A percentile compares a stretch with the other conserved stretches of the same genome.
These are phyloP conservation scores for Scyliorhinus canicula DNA, from an alignment of 2,797 vertebrate species.

Conservation along the genomic window DNA sequence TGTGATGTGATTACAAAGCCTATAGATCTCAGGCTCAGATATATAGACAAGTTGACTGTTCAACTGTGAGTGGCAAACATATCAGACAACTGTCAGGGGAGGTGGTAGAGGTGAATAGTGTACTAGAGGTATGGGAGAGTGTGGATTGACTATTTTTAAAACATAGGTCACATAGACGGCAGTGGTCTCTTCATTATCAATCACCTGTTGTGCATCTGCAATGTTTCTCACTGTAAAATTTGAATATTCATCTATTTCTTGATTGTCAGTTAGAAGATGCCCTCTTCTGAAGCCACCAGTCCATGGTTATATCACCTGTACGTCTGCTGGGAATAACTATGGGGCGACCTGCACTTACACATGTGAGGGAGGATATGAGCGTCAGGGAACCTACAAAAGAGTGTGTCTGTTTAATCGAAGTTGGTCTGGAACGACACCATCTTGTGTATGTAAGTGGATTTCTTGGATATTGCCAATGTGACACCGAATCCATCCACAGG, in stretches of 20 bases:
- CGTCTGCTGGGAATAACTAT: constrained; percentile 77
- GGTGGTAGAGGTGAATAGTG: not conserved
- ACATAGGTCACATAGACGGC: not conserved
- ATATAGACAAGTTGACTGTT: not conserved
- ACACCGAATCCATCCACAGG: not conserved
- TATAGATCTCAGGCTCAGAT: too few species aligned
- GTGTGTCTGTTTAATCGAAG: constrained; percentile 77
- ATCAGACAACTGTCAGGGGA: not conserved
- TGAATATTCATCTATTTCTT: not conserved
- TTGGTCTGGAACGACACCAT: constrained; percentile 70
- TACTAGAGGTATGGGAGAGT: not conserved
- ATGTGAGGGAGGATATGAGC: constrained; percentile 80
- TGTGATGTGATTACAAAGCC: not conserved
- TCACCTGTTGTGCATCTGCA: not conserved
- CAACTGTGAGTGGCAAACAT: not conserved
- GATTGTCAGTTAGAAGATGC: constrained; percentile 67
- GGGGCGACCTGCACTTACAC: constrained; percentile 81
- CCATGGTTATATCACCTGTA: constrained; percentile 79
- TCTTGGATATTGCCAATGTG: not conserved
- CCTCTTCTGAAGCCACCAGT: constrained; percentile 65
- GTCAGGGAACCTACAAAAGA: constrained; percentile 60
- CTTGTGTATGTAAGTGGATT: constrained; percentile 61
- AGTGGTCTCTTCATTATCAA: not conserved
- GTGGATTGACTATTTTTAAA: not conserved
- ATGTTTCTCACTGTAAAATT: not conserved